phyloP scores from a whole-genome alignment of 2,888 invertebrate genomes.

The Melitaea athalia region DNA sequence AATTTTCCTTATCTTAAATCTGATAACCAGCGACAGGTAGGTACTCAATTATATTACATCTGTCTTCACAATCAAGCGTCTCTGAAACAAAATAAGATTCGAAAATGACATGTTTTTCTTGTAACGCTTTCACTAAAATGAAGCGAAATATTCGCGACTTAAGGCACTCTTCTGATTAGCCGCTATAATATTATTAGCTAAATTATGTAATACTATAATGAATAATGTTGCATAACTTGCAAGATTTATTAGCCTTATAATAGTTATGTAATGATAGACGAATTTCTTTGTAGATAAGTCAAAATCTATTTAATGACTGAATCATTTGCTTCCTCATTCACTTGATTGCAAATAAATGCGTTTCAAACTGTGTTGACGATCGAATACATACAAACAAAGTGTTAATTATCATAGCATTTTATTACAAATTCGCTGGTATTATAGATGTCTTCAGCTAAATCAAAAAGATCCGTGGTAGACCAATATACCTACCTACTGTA shows the following conservation, averaged over 20 bases:
- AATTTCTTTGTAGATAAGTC: not conserved
- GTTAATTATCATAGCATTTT: no score
- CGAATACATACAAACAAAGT: no score
- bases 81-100: slow-evolving; percentile 15
- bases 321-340: no score
- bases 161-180: slow-evolving; percentile 10
- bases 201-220: not conserved
- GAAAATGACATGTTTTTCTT: slow-evolving; percentile 25
- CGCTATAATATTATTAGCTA: not conserved
- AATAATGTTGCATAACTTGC: not conserved
- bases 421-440: no score
- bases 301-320: not conserved
- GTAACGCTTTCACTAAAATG: slow-evolving; percentile 41
- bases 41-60: slow-evolving; percentile 7
- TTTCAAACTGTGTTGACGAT: no score
- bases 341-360: no score
- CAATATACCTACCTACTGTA: no score
- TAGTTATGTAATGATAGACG: not conserved
- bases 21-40: slow-evolving; percentile 10
- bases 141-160: slow-evolving; percentile 33
- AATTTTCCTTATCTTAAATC: slow-evolving; percentile 9
- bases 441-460: no score
- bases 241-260: not conserved
- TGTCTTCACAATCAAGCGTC: slow-evolving; percentile 9
- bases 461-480: no score